phyloP scores from a whole-genome alignment of 64 coral and sea anemone species.

The Montipora cactus region DNA sequence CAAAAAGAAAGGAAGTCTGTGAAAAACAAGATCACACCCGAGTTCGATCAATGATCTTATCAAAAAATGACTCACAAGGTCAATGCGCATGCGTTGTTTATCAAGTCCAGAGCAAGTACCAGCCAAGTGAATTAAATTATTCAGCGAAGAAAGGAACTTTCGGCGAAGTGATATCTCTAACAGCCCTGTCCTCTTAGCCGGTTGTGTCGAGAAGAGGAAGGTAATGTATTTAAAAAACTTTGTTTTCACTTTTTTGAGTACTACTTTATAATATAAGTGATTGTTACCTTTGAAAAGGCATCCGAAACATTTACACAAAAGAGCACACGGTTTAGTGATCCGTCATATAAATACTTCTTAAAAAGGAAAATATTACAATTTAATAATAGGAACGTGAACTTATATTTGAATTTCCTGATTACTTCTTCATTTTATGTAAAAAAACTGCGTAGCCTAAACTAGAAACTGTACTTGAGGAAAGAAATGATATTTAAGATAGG shows the following conservation, averaged over 20 bases:
- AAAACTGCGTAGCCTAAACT: neutral
- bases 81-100: constrained; percentile 50
- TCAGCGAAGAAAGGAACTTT: constrained; percentile 41
- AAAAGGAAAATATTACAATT: constrained; percentile 8
- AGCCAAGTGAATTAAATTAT: constrained; percentile 24
- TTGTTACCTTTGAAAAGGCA: neutral
- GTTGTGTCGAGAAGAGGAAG: constrained; percentile 24
- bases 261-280: neutral
- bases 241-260: neutral
- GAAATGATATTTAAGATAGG: neutral
- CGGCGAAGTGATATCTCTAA: constrained; percentile 1
- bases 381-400: neutral
- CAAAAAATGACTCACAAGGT: constrained; percentile 29
- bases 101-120: constrained; percentile 23
- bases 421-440: neutral
- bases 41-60: constrained; percentile 37
- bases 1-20: neutral
- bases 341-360: constrained; percentile 38
- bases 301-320: neutral
- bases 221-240: neutral
- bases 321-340: constrained; percentile 42
- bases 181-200: constrained; percentile 36
- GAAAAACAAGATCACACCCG: constrained; percentile 1
- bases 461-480: neutral
- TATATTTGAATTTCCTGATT: neutral